phyloP scores from a whole-genome alignment of 2,113 vertebrate species.

The Cyanoderma ruficeps region DNA sequence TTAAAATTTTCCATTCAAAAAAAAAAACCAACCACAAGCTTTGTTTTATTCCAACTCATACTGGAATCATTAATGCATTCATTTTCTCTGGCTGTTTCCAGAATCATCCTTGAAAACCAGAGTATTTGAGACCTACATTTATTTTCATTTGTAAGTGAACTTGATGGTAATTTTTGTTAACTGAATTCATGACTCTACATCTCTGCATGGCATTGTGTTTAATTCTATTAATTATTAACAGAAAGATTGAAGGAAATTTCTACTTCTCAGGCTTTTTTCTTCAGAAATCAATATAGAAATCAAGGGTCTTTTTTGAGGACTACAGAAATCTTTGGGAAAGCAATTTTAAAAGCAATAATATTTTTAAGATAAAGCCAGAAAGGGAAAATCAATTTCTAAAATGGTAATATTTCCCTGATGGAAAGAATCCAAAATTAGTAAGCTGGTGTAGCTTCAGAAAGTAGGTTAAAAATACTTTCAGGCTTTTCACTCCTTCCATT shows the following conservation, averaged over 20 bases:
- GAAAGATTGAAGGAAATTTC: not conserved
- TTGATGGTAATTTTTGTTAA: not conserved
- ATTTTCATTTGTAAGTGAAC: not conserved
- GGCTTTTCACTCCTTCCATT: not conserved
- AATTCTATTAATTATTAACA: not conserved
- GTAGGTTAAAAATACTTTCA: not conserved
- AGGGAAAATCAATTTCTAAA: constrained; percentile 1
- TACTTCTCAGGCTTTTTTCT: not conserved
- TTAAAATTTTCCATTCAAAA: not conserved
- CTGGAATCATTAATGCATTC: not conserved
- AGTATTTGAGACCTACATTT: not conserved
- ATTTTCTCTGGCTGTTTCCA: not conserved
- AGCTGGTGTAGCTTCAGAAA: not conserved
- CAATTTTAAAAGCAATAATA: constrained; percentile 38
- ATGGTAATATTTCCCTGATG: not conserved
- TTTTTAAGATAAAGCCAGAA: constrained; percentile 32
- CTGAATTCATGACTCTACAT: not conserved
- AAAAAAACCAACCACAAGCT: not conserved
- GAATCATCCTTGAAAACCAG: not conserved
- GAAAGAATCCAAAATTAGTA: not conserved
- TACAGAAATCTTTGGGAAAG: not conserved
- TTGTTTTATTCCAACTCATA: not conserved
- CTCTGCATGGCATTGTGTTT: not conserved
- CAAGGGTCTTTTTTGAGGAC: not conserved
- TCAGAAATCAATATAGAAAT: not conserved